Conservation (phyloP, 2,888 invertebrate species). For the Heterodera filipjevi region DNA sequence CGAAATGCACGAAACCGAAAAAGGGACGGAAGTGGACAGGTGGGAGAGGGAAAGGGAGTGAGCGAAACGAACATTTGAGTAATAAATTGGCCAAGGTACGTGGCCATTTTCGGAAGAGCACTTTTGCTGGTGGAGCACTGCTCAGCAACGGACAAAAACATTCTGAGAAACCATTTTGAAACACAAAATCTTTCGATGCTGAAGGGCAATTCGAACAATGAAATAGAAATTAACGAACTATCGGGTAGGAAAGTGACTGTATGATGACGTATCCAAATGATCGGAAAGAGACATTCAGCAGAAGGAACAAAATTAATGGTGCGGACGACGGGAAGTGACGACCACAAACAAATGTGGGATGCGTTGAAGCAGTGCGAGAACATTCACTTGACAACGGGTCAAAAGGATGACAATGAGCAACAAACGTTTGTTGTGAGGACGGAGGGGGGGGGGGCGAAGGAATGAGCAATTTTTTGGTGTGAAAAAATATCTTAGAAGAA, state of each 20-base stretch:
- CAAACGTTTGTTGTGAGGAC: background rate
- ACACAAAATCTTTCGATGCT: background rate
- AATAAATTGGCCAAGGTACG: conserved; percentile 72
- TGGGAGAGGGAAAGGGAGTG: conserved; percentile 64
- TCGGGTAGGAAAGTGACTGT: background rate
- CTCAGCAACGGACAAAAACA: background rate
- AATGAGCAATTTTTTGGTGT: too few species aligned
- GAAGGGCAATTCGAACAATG: background rate
- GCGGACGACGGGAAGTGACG: conserved; percentile 31
- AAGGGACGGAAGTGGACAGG: conserved; percentile 72
- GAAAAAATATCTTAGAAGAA: background rate
- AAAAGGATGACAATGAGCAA: background rate
- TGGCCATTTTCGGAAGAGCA: conserved; percentile 82
- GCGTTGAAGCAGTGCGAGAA: conserved; percentile 30
- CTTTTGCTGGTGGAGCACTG: conserved; percentile 29
- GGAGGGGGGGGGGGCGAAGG: background rate
- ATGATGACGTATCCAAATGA: too few species aligned
- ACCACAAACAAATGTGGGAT: conserved; percentile 26
- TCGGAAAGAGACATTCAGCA: background rate
- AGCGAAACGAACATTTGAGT: background rate
- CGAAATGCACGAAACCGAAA: conserved; percentile 33
- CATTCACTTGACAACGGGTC: background rate
- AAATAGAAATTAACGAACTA: background rate
- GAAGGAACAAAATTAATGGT: background rate
- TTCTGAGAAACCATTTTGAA: conserved; percentile 11